Base-by-base conservation (phyloP, 1,140 invertebrate species). In the Trichoplusia ni region DNA sequence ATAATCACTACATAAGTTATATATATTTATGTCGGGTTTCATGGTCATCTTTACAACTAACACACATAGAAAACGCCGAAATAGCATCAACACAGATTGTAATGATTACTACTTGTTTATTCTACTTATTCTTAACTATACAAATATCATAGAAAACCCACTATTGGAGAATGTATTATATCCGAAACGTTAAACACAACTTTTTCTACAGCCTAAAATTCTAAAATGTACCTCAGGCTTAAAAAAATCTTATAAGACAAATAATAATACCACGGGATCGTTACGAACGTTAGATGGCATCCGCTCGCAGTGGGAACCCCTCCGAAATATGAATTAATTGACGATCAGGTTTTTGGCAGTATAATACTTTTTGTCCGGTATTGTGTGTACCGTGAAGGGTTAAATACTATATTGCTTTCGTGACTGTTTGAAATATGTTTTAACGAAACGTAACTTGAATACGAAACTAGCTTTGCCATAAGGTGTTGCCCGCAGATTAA, bases 321-420 rank as follows among this genome's bases (percentile, higher is more conserved):
- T 70, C 59, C 37, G 40, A 66, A 63, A 64, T 64, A 64, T 64
- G 70, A 73, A 75, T 69, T 78, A 75, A 71, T 75, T 73, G 59
- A 60, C 62, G 68, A 75, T 78, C 75, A 71, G 70, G 75, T 78
- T 78, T 75, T 53, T 59, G 56, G 47, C 65, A 51, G 61, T 31
- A 66, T 63, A 38, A 64, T 47, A 49, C 13, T 49, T 44, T 64
- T 67, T 68, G 58, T 40, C 44, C 31, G 49, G 56, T 63, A 65
- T 66, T 60, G 51, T 59, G 40, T 31, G 8, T 27, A 25, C 27
- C 19, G n/a, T n/a, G n/a, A 7, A 4, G 35, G 35, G 35, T 37
- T 37, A 37, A 14, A 37, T 37, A 14, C 13, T 14, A 37, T 37
- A 37, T 14, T 37, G 16, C 16, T 6, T 37, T 5, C 13, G 13